phyloP scores from a whole-genome alignment of 2,797 vertebrate genomes.

The Iguana delicatissima region DNA sequence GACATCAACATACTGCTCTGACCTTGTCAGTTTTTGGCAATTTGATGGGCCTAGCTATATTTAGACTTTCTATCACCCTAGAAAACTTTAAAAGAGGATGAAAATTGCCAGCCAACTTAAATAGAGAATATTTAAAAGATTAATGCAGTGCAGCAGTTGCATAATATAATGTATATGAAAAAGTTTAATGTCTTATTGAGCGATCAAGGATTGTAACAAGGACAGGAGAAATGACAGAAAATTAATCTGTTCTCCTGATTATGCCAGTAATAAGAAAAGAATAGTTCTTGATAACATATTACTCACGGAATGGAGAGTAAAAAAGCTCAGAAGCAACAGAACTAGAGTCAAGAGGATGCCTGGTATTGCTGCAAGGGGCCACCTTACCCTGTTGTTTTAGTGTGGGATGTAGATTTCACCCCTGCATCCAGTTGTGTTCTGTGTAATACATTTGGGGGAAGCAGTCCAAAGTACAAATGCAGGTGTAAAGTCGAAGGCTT shows the following conservation, averaged over 20 bases:
- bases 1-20: conserved; percentile 9
- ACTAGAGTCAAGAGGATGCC: background rate
- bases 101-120: conserved; percentile 53
- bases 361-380: too few relatives aligned
- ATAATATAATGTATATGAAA: conserved; percentile 58
- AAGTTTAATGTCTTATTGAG: conserved; percentile 61
- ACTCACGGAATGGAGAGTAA: conserved; percentile 21
- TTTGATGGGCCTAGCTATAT: conserved; percentile 32
- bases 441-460: background rate
- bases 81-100: conserved; percentile 44
- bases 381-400: background rate
- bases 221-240: conserved; percentile 54
- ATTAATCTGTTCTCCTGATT: conserved; percentile 49
- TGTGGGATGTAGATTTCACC: background rate
- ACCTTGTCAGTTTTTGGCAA: conserved; percentile 26
- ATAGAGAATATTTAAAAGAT: conserved; percentile 58
- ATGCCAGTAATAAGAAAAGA: conserved; percentile 44
- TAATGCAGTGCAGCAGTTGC: conserved; percentile 50
- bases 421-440: too few relatives aligned
- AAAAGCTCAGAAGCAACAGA: background rate
- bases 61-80: conserved; percentile 20
- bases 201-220: conserved; percentile 54
- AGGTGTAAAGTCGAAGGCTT: too few relatives aligned
- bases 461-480: background rate
- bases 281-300: background rate